Percentiles rank a stretch among this genome's conserved stretches.
These are phyloP conservation scores for Actinemys pallida DNA, from an alignment of 2,113 vertebrate genomes.

Conservation along the genomic window DNA sequence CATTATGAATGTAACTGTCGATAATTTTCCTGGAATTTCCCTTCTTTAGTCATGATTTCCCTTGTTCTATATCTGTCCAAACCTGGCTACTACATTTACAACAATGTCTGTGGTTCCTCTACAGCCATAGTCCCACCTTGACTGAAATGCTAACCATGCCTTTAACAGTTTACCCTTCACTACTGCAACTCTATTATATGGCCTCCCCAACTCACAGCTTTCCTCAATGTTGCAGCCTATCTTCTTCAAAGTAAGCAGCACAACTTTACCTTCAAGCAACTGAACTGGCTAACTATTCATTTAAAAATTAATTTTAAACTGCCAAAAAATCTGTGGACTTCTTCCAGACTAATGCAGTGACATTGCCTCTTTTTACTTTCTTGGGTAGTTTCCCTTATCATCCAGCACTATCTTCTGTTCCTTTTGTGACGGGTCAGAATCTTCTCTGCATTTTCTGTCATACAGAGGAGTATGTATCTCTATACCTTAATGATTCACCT, in stretches of 20 bases:
- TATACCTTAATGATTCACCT: background rate
- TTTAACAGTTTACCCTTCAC: fast-evolving
- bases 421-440: background rate
- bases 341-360: background rate
- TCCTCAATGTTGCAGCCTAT: background rate
- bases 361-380: background rate
- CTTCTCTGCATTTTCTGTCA: background rate
- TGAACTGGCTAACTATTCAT: background rate
- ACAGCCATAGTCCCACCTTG: background rate
- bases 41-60: background rate
- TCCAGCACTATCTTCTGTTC: background rate
- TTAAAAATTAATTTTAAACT: fast-evolving
- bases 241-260: background rate
- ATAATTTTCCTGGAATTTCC: background rate
- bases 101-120: fast-evolving
- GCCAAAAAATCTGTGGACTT: background rate
- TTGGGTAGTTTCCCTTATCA: background rate
- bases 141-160: background rate
- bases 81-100: background rate
- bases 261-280: background rate
- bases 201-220: background rate
- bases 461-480: background rate
- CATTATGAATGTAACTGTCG: background rate
- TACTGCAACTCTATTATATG: background rate
- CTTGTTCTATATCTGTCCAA: background rate